Evolutionary conservation across 1,140 invertebrate genomes (phyloP), one percentile per base, ranked within the genome.

Genomic region (Orchestia grillus): DNA sequence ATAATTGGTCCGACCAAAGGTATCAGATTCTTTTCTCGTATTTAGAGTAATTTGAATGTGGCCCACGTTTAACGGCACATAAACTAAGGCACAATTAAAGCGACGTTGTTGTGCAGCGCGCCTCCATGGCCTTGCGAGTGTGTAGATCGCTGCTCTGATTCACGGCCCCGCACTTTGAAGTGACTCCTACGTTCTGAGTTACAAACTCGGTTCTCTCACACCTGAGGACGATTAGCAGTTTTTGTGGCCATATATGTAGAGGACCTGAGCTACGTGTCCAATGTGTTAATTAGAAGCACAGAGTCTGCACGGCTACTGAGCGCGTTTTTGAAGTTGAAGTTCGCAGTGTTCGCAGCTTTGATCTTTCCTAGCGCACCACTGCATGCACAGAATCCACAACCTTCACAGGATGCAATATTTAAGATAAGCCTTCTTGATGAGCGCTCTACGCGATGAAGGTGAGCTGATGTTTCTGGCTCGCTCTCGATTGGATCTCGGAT

Each of bases 201-300:
- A 23, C 36, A 77, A 15, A 36, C 62, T 77, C 62, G 36, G 15
- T 77, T 77, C 28, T 36, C 62, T 77, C 62, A 15, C 62, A 77
- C 62, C 62, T 77, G 62, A 36, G 62, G 3, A 36, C 62, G 62
- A 77, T 77, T 77, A 77, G 28, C 44, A 8, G 92, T 23, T 94
- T 94, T 94, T 45, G 92, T 94, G 92, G 92, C 44, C 4, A 44
- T 94, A 40, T 6, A 47, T 94, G 8, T 6, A 47, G 92, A 94
- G 62, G 62, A 40, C 23, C 44, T 94, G 92, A 47, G 44, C 0
- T 8, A n/a, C 41, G 1, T 94, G 92, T 44, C 92, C 16, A 94
- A 94, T 94, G 92, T 8, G 92, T 45, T 94, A 94, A 94, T 94
- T 45, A 94, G 92, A 45, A 94, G 92, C 92, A 8, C 4, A 44